Percentiles rank a stretch among this genome's conserved stretches.
These are phyloP conservation scores for Argyresthia albistria DNA, from an alignment of 2,888 invertebrate species.

Conservation along the genomic window DNA sequence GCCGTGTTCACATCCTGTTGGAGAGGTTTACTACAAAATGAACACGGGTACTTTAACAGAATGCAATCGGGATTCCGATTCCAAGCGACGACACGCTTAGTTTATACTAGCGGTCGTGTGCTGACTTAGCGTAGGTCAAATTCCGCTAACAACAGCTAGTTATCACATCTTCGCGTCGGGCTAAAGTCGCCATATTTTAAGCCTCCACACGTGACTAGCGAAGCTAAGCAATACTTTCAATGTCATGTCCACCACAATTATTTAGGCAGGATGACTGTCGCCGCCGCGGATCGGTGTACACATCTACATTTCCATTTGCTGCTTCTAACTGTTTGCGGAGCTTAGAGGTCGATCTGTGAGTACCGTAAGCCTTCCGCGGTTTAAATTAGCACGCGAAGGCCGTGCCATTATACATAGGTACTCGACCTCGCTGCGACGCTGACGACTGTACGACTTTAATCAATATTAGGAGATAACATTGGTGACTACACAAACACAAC, in stretches of 20 bases:
- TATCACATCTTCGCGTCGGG: background rate
- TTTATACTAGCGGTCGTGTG: too few species aligned
- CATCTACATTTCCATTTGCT: conserved; percentile 22
- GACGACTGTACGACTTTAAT: background rate
- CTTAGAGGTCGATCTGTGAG: conserved; percentile 34
- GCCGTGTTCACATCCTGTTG: background rate
- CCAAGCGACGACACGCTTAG: too few species aligned
- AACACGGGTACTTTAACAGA: background rate
- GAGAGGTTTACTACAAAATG: background rate
- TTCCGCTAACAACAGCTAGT: too few species aligned
- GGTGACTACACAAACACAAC: too few species aligned
- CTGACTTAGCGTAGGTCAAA: too few species aligned
- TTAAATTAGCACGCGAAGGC: conserved; percentile 65
- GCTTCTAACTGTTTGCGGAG: conserved; percentile 51
- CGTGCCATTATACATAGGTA: conserved; percentile 47
- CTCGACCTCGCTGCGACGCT: background rate
- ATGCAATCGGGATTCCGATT: too few species aligned
- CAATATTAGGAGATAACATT: too few species aligned
- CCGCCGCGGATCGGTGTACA: background rate
- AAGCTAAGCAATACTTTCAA: background rate
- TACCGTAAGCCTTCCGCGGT: conserved; percentile 49
- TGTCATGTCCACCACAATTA: background rate
- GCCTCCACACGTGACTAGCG: background rate
- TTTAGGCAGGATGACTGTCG: background rate
- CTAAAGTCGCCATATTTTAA: background rate